phyloP scores from a whole-genome alignment of 2,888 invertebrate genomes.

The Mesoligia furuncula region DNA sequence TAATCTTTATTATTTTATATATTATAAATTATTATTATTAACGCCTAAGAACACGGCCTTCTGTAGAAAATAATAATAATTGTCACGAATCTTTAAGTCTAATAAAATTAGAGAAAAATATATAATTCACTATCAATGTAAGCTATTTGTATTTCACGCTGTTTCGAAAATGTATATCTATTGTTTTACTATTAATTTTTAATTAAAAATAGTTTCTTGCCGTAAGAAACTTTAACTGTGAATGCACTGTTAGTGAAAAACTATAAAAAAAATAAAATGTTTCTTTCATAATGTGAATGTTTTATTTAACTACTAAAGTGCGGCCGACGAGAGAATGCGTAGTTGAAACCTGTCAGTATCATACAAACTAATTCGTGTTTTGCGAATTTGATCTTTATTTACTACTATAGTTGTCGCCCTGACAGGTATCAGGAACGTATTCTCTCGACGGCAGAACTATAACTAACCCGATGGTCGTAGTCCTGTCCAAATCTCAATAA shows the following conservation, averaged over 20 bases:
- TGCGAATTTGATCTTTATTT: neutral
- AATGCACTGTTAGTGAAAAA: constrained; percentile 87
- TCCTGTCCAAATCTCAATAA: neutral
- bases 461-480: neutral
- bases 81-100: constrained; percentile 76
- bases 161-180: constrained; percentile 68
- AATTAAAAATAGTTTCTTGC: constrained; percentile 73
- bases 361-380: neutral
- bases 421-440: neutral
- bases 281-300: constrained; percentile 82
- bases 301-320: constrained; percentile 66
- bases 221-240: constrained; percentile 83
- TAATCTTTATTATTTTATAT: constrained; percentile 64
- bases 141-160: constrained; percentile 86
- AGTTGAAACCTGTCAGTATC: neutral
- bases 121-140: constrained; percentile 75
- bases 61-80: constrained; percentile 74
- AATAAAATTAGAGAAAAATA: constrained; percentile 66
- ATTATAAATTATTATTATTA: constrained; percentile 62
- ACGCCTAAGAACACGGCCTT: constrained; percentile 86
- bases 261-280: constrained; percentile 85
- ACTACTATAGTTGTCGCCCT: neutral
- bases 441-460: neutral
- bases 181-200: constrained; percentile 66
- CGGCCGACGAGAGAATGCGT: neutral